phyloP scores from a whole-genome alignment of 2,113 vertebrate genomes.

The Delphinapterus leucas region DNA sequence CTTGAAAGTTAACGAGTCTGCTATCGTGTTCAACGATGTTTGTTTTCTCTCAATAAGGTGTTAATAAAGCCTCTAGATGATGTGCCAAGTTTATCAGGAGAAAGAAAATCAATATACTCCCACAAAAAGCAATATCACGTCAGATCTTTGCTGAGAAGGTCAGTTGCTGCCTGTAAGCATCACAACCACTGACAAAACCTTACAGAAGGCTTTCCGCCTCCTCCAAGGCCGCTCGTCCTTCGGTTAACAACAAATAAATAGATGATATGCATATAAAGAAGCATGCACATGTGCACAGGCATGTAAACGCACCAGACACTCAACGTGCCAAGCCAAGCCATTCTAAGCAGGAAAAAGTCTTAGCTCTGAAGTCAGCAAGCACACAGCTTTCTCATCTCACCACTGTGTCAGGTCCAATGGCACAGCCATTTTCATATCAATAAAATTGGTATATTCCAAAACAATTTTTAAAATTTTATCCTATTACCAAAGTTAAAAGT shows the following conservation, averaged over 20 bases:
- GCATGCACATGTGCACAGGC: background rate
- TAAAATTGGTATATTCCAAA: background rate
- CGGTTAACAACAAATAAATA: background rate
- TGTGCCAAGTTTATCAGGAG: background rate
- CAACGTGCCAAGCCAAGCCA: no score
- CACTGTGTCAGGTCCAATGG: rapidly evolving
- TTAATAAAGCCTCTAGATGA: background rate
- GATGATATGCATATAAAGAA: background rate
- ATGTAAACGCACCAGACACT: rapidly evolving
- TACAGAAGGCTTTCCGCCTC: rapidly evolving
- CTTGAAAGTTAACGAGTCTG: background rate
- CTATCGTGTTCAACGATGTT: background rate
- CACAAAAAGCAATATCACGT: background rate
- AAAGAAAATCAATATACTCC: background rate
- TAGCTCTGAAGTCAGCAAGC: rapidly evolving
- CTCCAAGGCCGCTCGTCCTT: rapidly evolving
- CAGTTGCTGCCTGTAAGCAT: rapidly evolving
- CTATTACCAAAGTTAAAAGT: background rate
- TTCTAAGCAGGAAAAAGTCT: background rate
- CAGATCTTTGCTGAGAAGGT: background rate
- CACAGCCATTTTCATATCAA: background rate
- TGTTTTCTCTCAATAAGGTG: conserved; percentile 12
- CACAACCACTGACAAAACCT: rapidly evolving
- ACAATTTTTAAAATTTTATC: background rate
- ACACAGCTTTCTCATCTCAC: no score